Conservation (phyloP, 2,888 invertebrate genomes). For the Lissonota sp. region DNA sequence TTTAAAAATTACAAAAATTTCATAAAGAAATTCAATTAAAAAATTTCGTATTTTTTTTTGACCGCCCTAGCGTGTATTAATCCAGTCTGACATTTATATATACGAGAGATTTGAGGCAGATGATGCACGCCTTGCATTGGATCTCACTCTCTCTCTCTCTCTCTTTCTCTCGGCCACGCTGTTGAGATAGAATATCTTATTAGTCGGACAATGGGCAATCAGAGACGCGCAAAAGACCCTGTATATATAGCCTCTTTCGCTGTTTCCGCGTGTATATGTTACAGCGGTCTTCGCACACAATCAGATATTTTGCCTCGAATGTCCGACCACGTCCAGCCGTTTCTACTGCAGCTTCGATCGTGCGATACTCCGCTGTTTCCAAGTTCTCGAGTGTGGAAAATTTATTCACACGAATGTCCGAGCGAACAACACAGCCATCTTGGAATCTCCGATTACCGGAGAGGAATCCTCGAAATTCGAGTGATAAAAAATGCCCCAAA, state of each 20-base stretch:
- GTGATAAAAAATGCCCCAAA: background rate
- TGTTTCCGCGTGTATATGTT: slow-evolving; percentile 60
- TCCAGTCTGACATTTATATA: slow-evolving; percentile 32
- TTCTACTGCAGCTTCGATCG: slow-evolving; percentile 65
- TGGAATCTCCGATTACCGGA: slow-evolving; percentile 30
- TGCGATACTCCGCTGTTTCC: slow-evolving; percentile 6
- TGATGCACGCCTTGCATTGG: slow-evolving; percentile 53
- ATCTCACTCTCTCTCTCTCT: background rate
- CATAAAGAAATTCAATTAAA: no score
- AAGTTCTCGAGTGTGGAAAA: no score
- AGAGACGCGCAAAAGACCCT: slow-evolving; percentile 72
- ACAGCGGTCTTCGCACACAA: slow-evolving; percentile 28
- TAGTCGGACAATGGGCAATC: slow-evolving; percentile 83
- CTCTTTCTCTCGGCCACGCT: slow-evolving; percentile 27
- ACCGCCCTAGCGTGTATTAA: slow-evolving; percentile 4
- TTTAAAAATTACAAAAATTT: no score
- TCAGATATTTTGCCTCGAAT: slow-evolving; percentile 54
- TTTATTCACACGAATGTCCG: background rate
- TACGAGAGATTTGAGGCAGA: slow-evolving; percentile 48
- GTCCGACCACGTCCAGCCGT: slow-evolving; percentile 66
- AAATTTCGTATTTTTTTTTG: no score
- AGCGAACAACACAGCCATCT: slow-evolving; percentile 12
- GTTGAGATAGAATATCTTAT: slow-evolving; percentile 81
- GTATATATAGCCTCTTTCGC: slow-evolving; percentile 78
- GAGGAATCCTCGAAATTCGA: no score